A percentile compares a stretch with the other conserved stretches of the same genome.
phyloP scores from a whole-genome alignment of 2,113 vertebrate genomes.

The Mus musculus region GRCm39 chr3:77956001-77956500 shows the following conservation, averaged over 20 bases:
- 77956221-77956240: not conserved
- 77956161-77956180: not conserved
- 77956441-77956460: not conserved
- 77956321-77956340: not conserved
- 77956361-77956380: not conserved
- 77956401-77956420: not conserved
- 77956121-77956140: not conserved
- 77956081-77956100: not conserved
- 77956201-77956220: not conserved
- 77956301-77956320: not conserved
- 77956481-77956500: not conserved
- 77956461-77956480: not conserved
- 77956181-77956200: not conserved
- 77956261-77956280: not conserved
- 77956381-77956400: not conserved
- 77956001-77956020: not conserved
- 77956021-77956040: not conserved
- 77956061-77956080: not conserved
- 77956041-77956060: not conserved
- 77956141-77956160: not conserved
- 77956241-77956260: not conserved
- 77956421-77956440: not conserved
- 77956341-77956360: not conserved
- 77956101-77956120: not conserved
- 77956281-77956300: not conserved